Evolutionary conservation across 2,888 invertebrate species (phyloP).

Genomic region (Eupithecia tripunctaria): DNA sequence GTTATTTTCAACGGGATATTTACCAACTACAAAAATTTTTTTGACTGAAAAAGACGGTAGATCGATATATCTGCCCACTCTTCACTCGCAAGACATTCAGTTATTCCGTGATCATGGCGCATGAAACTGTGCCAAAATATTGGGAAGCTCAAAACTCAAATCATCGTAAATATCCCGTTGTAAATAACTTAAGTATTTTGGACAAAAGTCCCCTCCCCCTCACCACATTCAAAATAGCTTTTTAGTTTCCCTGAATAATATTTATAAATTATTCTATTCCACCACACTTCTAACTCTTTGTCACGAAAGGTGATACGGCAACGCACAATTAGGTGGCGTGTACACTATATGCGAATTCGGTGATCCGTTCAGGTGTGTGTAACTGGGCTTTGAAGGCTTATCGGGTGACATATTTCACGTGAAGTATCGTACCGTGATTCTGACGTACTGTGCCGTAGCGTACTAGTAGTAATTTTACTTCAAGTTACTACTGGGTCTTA

Average conservation of each 20-base stretch:
- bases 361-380: constrained; percentile 40
- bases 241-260: background rate
- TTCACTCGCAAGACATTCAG: no score
- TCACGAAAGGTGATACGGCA: constrained; percentile 24
- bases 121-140: no score
- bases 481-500: background rate
- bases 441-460: constrained; percentile 23
- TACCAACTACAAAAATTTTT: no score
- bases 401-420: constrained; percentile 38
- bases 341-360: constrained; percentile 32
- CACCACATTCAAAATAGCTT: background rate
- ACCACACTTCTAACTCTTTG: background rate
- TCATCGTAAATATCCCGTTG: no score
- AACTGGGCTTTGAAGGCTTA: constrained; percentile 41
- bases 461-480: background rate
- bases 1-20: no score
- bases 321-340: constrained; percentile 31
- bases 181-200: no score
- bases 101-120: no score
- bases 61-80: no score
- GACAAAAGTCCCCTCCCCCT: background rate
- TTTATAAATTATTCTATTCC: constrained; percentile 1
- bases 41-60: no score
- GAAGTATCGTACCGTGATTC: constrained; percentile 30
- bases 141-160: no score